Base-by-base conservation (phyloP, 1,140 invertebrate genomes). In the Pseudomyrmex dendroicus region DNA sequence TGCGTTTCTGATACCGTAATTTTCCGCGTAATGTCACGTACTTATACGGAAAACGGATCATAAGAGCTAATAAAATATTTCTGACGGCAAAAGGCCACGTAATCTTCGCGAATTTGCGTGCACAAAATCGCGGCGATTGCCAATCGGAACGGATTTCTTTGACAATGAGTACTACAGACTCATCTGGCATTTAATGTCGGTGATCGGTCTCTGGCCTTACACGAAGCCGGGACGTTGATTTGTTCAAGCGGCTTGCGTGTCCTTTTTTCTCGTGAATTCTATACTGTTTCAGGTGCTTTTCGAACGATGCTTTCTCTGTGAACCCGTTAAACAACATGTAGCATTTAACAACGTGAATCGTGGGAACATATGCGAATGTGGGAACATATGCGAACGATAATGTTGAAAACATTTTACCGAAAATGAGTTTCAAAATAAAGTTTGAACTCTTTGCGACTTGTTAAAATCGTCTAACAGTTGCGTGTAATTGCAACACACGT, bases 131-230 rank as follows among this genome's bases (percentile, higher is more conserved):
- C 44, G 15, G 22, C 54, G 17, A 20, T 5, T 8, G 3, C 0
- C 54, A 35, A 50, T 64, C 62, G 72, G 2, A 48, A 83, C 67
- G 82, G 63, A 67, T 66, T 48, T 76, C 20, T 76, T 83, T 20
- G 12, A 83, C 67, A 74, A 62, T 10, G 72, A 66, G 12, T 83
- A 56, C 35, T 66, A 76, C n/a, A 13, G 48, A 5, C n/a, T 83
- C 0, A 66, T 12, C 12, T 72, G 72, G 13, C n/a, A 76, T 35
- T n/a, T 76, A 25, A 50, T 83, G 62, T 35, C 48, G 61, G 64
- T 17, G 15, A 52, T 73, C n/a, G 72, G 80, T n/a, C 50, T 83
- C 2, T 83, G 80, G 72, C 72, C 80, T n/a, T 83, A 64, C n/a
- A 12, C 64, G 44, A 83, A 56, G 17, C 22, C 50, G 17, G 15